Base-by-base conservation (phyloP, 2,113 vertebrate species). In the Barbus barbus region DNA sequence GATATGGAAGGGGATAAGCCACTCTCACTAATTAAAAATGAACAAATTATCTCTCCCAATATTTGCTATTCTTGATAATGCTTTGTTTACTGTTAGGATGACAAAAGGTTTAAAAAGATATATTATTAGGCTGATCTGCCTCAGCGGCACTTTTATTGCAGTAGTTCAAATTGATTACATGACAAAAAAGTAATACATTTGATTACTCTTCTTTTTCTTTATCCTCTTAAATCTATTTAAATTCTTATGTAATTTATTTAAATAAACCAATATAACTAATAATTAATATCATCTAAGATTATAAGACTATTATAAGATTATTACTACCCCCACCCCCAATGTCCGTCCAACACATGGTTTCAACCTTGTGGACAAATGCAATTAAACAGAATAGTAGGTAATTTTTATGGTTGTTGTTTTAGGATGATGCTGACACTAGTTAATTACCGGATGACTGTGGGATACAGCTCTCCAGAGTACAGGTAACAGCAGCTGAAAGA, bases 401-500 rank as follows among this genome's bases (percentile, higher is more conserved):
- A n/a, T 72, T 14, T 60, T 1, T 56, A 1, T 51, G 51, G 46
- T n/a, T 16, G 2, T 61, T 24, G 36, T 65, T 74, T 79, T 80
- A 65, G 16, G 38, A 46, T 81, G 75, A 28, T 8, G 2, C 9
- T 14, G 6, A 56, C 20, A 61, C 77, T 67, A 51, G 31, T 60
- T 38, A 44, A 46, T 89, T 86, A 94, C 94, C 93, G 91, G 61
- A 94, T 89, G 31, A 95, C 87, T 7, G 94, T 95, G 24, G 94
- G 94, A 78, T 86, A 95, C 7, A 95, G 90, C 60, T 94, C 93
- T 78, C 92, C 93, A 28, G 91, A 28, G 82, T 94, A 95, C 53
- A 95, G 92, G 87, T 95, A 97, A 86, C 95, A 94, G 86, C 96
- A 97, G 90, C 81, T 95, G 92, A 97, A 98, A 56, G 96, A 94